phyloP scores from a whole-genome alignment of 2,797 vertebrate species.

The Silurus lanzhouensis region DNA sequence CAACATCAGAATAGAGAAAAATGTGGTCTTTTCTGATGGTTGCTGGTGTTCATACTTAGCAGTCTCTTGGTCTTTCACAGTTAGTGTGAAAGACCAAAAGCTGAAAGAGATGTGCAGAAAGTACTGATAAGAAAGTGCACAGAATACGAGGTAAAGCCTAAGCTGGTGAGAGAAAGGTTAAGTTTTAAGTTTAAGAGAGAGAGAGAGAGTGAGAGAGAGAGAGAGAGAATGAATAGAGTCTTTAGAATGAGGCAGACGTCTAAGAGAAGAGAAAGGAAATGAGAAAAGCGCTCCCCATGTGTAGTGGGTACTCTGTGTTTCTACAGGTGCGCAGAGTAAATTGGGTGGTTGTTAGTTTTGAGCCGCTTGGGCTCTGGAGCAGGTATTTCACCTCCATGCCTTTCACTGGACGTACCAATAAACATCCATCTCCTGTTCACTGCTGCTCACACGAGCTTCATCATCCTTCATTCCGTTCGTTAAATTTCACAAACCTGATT shows the following conservation, averaged over 20 bases:
- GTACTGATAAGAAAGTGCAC: not conserved
- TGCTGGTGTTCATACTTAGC: not conserved
- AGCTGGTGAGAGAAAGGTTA: slow-evolving; percentile 26
- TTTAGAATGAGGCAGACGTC: slow-evolving; percentile 2
- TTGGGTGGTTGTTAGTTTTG: slow-evolving; percentile 54
- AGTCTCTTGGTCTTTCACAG: not conserved
- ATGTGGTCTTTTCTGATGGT: not conserved
- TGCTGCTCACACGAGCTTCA: slow-evolving; percentile 14
- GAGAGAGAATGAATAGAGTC: slow-evolving; percentile 59
- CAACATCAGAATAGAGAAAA: not conserved
- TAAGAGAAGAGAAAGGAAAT: slow-evolving; percentile 45
- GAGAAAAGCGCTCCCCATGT: slow-evolving; percentile 68
- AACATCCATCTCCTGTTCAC: slow-evolving; percentile 26
- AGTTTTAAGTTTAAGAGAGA: slow-evolving; percentile 33
- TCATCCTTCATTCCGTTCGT: not conserved
- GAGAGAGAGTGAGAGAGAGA: slow-evolving; percentile 7
- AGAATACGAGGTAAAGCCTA: slow-evolving; percentile 53
- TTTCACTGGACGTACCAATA: slow-evolving; percentile 26
- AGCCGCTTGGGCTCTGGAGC: slow-evolving; percentile 44
- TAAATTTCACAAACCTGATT: not conserved
- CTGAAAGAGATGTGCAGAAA: slow-evolving; percentile 30
- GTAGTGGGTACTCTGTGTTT: slow-evolving; percentile 68
- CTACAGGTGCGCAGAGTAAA: slow-evolving; percentile 69
- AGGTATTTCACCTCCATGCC: slow-evolving; percentile 29
- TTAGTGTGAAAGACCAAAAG: not conserved